Evolutionary conservation across 2,797 vertebrate genomes (phyloP).

Genomic region (Notamacropus eugenii): DNA sequence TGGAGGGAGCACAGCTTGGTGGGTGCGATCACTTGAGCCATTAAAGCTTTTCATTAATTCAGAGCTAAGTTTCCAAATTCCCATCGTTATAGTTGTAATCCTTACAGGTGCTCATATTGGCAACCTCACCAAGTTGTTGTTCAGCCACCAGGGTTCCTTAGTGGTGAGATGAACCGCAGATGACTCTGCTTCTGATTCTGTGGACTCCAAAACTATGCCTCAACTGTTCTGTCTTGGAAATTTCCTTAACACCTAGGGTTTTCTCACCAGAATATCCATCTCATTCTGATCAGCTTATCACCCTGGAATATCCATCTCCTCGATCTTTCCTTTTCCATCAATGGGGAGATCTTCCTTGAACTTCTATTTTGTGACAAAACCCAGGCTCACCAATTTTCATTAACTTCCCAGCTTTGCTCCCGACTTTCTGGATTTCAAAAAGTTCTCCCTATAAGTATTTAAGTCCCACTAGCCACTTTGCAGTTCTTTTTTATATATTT

Average conservation of each 20-base stretch:
- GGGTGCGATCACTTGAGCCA: background rate
- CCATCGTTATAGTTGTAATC: background rate
- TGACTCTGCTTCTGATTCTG: background rate
- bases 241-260: background rate
- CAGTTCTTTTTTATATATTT: background rate
- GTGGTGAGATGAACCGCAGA: background rate
- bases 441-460: background rate
- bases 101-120: background rate
- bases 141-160: constrained; percentile 14
- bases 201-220: background rate
- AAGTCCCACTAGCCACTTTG: background rate
- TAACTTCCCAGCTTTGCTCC: background rate
- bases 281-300: background rate
- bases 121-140: background rate
- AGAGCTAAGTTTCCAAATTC: background rate
- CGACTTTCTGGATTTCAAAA: background rate
- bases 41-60: constrained; percentile 10
- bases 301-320: background rate
- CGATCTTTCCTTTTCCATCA: background rate
- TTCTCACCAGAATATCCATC: background rate
- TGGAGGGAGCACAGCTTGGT: constrained; percentile 1
- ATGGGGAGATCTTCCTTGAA: background rate
- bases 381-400: background rate
- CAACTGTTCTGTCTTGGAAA: background rate
- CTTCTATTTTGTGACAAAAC: background rate